These are phyloP conservation scores for Erebia palarica DNA, from an alignment of 2,888 invertebrate genomes.

Conservation along the genomic window DNA sequence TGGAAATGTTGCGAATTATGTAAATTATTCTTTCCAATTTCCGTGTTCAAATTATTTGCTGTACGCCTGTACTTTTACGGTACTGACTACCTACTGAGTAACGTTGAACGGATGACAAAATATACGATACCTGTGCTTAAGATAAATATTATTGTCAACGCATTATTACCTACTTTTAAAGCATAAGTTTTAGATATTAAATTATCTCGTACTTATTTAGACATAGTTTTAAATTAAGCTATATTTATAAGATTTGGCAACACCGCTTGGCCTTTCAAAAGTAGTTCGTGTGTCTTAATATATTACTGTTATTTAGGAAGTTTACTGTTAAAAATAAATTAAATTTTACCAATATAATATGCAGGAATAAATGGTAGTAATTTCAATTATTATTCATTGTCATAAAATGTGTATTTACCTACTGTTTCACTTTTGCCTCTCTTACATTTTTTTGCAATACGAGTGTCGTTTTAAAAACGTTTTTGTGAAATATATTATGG, in stretches of 20 bases:
- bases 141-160: conserved; percentile 37
- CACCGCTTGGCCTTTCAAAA: conserved; percentile 82
- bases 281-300: conserved; percentile 67
- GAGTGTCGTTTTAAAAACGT: conserved; percentile 81
- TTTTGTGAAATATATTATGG: conserved; percentile 77
- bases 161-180: conserved; percentile 48
- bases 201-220: conserved; percentile 61
- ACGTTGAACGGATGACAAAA: conserved; percentile 17
- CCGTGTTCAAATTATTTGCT: conserved; percentile 45
- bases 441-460: conserved; percentile 74
- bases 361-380: conserved; percentile 46
- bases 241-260: conserved; percentile 69
- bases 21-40: conserved; percentile 52
- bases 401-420: conserved; percentile 55
- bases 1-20: conserved; percentile 58
- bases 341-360: conserved; percentile 47
- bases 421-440: conserved; percentile 75
- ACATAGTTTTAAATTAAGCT: conserved; percentile 33
- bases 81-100: conserved; percentile 37
- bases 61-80: conserved; percentile 45
- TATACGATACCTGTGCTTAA: conserved; percentile 35
- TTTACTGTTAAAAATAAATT: conserved; percentile 45
- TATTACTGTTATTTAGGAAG: conserved; percentile 62
- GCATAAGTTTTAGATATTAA: conserved; percentile 46
- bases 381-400: conserved; percentile 48